Evolutionary conservation across 2,888 invertebrate genomes (phyloP), one percentile per base, ranked within the genome.

Genomic region (Cerceris rybyensis): DNA sequence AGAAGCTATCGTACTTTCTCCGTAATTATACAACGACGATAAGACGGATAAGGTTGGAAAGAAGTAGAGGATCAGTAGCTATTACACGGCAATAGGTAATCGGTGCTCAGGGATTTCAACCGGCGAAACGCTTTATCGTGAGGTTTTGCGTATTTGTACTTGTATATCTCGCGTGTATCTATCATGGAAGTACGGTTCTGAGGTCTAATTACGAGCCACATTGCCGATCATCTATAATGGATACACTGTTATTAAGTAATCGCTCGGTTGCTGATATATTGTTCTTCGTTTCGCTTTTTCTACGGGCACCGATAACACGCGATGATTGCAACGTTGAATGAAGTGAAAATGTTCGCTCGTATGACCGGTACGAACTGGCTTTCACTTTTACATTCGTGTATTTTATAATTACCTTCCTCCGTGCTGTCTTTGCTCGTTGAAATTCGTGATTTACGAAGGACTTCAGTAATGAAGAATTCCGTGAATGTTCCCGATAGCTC

Each of bases 171-270:
- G 11, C 43, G 65, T 57, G n/a, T 76, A 73, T 70, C 64, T 75
- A 67, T 73, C 76, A 61, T 65, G 64, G 49, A 67, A 68, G 49
- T 52, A 54, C 55, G 39, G 63, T 54, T 42, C 67, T 49, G 70
- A 64, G 58, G 59, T 80, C 84, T 83, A 83, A 86, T 86, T 85
- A 78, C 77, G 70, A 63, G 70, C 70, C 67, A 57, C 59, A 70
- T 65, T 64, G 70, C 68, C 78, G 77, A 82, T 85, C 78, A 82
- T 86, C 82, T 70, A 77, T 78, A 80, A 80, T 78, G 70, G 72
- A 50, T 43, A 59, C 58, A 49, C 60, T 82, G 73, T 84, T 83
- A 87, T 87, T 87, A 86, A 79, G 77, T 78, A 83, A 85, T 87
- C 68, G 28, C 46, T n/a, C 52, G 46, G 5, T 8, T 8, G 14